Base-by-base conservation (phyloP, 2,113 vertebrate species). In the Edolisoma coerulescens region DNA sequence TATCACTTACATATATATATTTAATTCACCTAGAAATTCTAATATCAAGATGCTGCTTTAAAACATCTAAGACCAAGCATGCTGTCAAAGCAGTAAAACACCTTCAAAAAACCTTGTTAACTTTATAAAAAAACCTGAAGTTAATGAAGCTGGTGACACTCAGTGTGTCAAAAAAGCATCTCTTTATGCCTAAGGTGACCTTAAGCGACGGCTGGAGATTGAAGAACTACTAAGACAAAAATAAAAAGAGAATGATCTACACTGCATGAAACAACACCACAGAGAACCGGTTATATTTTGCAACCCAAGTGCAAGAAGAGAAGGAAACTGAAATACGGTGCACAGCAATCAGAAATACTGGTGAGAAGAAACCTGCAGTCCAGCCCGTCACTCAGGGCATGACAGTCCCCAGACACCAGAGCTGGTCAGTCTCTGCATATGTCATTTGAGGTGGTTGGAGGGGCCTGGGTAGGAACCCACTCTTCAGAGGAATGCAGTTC, bases 261-360 rank as follows among this genome's bases (percentile, higher is more conserved):
- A 9, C 30, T 21, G 35, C 16, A 8, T 24, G 47, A 41, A 41
- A 32, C 44, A 16, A 1, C 39, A 37, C 11, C 4, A 5, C 10
- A 44, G 59, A 74, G 87, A 96, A 39, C 6, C 14, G 9, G 5
- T 6, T 75, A 32, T 13, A 73, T 41, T 37, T 27, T 13, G 6
- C 24, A 86, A 10, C 1, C 26, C 16, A 24, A 20, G 19, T 12
- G 37, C 20, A 24, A 71, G 67, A 61, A 63, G 12, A 18, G 39
- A 84, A 59, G 22, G 8, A 35, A 67, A 63, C 14, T 33, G 65
- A 54, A 91, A 80, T 17, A 42, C 0, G 7, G 35, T 9, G 6
- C 5, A 13, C 2, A 42, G 44, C 27, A n/a, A 22, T 6, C 14
- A 59, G 53, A 54, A 63, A 19, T 5, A 39, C 0, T 2, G 14